These are phyloP conservation scores for Lapara coniferarum DNA, from an alignment of 2,888 invertebrate genomes.

Conservation along the genomic window DNA sequence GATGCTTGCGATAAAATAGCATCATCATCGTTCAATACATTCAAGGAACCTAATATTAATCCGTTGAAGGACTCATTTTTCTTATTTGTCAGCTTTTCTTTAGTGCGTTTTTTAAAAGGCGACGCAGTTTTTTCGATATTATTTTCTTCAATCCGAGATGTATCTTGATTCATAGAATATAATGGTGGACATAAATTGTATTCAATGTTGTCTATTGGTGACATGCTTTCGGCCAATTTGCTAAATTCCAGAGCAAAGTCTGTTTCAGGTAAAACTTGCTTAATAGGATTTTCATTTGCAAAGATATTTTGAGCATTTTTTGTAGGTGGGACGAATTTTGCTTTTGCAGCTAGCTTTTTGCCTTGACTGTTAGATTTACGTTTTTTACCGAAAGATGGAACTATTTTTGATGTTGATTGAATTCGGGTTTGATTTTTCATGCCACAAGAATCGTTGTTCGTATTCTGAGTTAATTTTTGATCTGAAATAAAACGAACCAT, in stretches of 20 bases:
- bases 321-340: conserved; percentile 56
- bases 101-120: conserved; percentile 13
- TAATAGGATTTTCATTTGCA: background rate
- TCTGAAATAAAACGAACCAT: background rate
- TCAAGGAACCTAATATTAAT: conserved; percentile 59
- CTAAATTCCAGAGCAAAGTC: background rate
- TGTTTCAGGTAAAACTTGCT: background rate
- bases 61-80: conserved; percentile 43
- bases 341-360: conserved; percentile 41
- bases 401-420: conserved; percentile 37
- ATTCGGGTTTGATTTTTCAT: background rate
- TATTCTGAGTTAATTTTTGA: conserved; percentile 9
- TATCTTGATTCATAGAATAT: background rate
- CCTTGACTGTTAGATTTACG: conserved; percentile 36
- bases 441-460: background rate
- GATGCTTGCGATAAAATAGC: conserved; percentile 38
- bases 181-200: background rate
- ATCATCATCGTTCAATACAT: conserved; percentile 60
- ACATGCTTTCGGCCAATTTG: conserved; percentile 1
- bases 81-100: conserved; percentile 24
- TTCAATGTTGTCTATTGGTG: conserved; percentile 2
- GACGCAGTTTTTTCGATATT: background rate
- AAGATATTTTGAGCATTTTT: background rate
- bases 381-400: conserved; percentile 56
- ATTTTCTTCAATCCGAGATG: too few species aligned